Evolutionary conservation across 2,888 invertebrate genomes (phyloP).

Genomic region (Drosophila flavopinicola): DNA sequence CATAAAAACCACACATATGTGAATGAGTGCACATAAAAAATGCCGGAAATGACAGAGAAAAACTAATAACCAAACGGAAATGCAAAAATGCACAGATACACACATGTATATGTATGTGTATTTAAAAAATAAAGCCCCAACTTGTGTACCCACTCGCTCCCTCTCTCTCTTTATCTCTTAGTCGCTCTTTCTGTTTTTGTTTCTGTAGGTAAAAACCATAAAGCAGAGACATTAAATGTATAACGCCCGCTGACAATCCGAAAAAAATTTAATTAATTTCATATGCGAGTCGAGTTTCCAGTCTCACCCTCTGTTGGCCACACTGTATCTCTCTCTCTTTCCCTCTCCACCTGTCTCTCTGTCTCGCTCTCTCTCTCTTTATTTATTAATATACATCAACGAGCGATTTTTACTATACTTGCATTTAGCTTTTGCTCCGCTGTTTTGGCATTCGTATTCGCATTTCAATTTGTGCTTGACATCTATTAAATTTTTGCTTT

Average conservation of each 20-base stretch:
- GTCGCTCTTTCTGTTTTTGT: neutral
- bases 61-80: slow-evolving; percentile 80
- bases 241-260: slow-evolving; percentile 53
- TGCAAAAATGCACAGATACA: slow-evolving; percentile 58
- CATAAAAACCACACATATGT: slow-evolving; percentile 31
- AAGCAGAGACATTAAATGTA: slow-evolving; percentile 76
- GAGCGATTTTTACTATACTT: slow-evolving; percentile 33
- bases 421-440: slow-evolving; percentile 34
- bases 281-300: slow-evolving; percentile 62
- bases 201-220: slow-evolving; percentile 67
- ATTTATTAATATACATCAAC: slow-evolving; percentile 27
- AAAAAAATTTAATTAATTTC: slow-evolving; percentile 78
- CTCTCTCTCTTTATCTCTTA: neutral
- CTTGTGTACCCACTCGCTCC: neutral
- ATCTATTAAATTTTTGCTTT: slow-evolving; percentile 70
- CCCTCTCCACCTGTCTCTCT: neutral
- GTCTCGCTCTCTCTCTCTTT: neutral
- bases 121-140: slow-evolving; percentile 5
- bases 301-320: slow-evolving; percentile 6
- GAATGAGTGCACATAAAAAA: slow-evolving; percentile 51
- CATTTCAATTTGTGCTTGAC: slow-evolving; percentile 75
- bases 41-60: slow-evolving; percentile 69
- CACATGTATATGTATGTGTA: slow-evolving; percentile 7
- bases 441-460: slow-evolving; percentile 41
- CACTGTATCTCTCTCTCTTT: slow-evolving; percentile 8